These are phyloP conservation scores for Passer domesticus DNA, from an alignment of 2,113 vertebrate genomes.

Conservation along the genomic window DNA sequence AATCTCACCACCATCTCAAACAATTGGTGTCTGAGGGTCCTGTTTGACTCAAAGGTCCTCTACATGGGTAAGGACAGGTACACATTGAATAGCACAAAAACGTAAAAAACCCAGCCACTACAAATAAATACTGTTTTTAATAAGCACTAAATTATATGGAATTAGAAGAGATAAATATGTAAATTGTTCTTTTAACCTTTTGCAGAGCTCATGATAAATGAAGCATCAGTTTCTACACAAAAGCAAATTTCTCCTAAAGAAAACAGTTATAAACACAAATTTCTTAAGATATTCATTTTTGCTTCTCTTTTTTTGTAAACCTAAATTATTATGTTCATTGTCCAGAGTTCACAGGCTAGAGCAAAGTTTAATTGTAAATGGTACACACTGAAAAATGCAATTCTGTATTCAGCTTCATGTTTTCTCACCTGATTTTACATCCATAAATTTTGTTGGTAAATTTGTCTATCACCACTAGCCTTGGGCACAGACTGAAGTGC, in stretches of 20 bases:
- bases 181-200: not conserved
- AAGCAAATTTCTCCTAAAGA: not conserved
- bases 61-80: not conserved
- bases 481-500: not conserved
- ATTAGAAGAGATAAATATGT: not conserved
- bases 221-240: not conserved
- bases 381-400: not conserved
- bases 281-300: not conserved
- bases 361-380: not conserved
- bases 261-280: not conserved
- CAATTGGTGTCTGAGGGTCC: not conserved
- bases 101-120: not conserved
- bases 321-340: not conserved
- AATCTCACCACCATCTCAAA: not conserved
- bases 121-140: not conserved
- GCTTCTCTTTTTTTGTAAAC: not conserved
- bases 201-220: not conserved
- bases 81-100: not conserved
- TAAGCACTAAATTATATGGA: not conserved
- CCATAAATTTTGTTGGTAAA: not conserved
- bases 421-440: not conserved
- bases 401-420: not conserved
- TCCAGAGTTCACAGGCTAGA: not conserved
- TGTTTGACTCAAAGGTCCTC: not conserved
- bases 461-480: not conserved